phyloP scores from a whole-genome alignment of 1,140 invertebrate species.

The Bombus turneri region DNA sequence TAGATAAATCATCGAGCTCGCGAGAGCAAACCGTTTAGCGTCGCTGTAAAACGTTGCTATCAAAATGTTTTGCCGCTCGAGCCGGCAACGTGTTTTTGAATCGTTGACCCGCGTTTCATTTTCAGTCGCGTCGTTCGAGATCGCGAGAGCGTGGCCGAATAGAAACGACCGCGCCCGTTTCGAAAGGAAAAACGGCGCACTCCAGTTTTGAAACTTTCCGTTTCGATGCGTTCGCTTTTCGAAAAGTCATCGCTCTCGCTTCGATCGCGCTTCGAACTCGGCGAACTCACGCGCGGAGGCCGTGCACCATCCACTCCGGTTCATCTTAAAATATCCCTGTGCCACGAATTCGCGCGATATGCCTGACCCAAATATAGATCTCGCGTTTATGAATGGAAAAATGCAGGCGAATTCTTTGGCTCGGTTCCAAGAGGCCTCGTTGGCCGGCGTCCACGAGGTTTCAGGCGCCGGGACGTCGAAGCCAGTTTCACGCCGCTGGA shows the following conservation, averaged over 20 bases:
- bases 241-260: conserved; percentile 21
- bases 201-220: background rate
- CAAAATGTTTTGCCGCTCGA: background rate
- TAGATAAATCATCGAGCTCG: background rate
- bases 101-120: conserved; percentile 45
- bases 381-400: conserved; percentile 80
- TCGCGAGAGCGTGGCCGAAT: conserved; percentile 39
- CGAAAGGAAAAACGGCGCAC: conserved; percentile 43
- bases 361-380: conserved; percentile 69
- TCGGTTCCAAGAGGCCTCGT: conserved; percentile 64
- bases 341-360: conserved; percentile 68
- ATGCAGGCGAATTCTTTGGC: conserved; percentile 77
- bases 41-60: background rate
- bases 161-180: conserved; percentile 6
- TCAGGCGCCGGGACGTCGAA: conserved; percentile 62
- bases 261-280: background rate
- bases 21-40: too few species aligned
- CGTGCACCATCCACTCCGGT: conserved; percentile 5
- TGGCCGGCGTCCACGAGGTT: conserved; percentile 68
- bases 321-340: conserved; percentile 67
- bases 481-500: background rate
- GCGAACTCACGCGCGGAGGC: background rate
- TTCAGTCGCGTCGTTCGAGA: conserved; percentile 37
- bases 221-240: conserved; percentile 4
- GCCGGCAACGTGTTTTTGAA: conserved; percentile 14